phyloP scores from a whole-genome alignment of 2,113 vertebrate genomes.

The Geococcyx californianus region DNA sequence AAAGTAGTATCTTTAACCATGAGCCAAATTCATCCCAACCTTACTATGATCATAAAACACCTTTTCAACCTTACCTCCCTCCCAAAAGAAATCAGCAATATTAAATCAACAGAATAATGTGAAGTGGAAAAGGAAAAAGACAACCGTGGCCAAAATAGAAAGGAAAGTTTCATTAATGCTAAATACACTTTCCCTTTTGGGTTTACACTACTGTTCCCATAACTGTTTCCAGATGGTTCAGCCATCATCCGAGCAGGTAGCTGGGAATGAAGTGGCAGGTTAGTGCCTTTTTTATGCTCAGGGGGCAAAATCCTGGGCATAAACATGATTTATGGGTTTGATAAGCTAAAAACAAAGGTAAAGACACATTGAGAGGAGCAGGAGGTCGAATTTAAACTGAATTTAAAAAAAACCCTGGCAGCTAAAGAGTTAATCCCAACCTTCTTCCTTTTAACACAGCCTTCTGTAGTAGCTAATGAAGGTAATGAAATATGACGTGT shows the following conservation, averaged over 20 bases:
- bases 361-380: not conserved
- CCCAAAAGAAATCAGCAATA: not conserved
- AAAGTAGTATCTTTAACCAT: not conserved
- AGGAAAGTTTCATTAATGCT: constrained; percentile 71
- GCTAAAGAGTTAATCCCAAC: constrained; percentile 73
- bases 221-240: constrained; percentile 75
- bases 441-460: constrained; percentile 66
- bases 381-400: not conserved
- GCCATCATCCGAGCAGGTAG: constrained; percentile 2
- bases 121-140: constrained; percentile 56
- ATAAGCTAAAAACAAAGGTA: constrained; percentile 36
- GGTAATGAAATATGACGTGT: constrained; percentile 85
- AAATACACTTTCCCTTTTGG: constrained; percentile 68
- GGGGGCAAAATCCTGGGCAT: constrained; percentile 17
- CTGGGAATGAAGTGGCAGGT: constrained; percentile 42
- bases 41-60: not conserved
- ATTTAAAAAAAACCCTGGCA: constrained; percentile 11
- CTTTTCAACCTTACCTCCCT: not conserved
- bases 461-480: constrained; percentile 81
- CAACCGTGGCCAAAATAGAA: constrained; percentile 63
- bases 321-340: constrained; percentile 17
- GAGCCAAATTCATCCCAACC: not conserved
- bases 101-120: constrained; percentile 57
- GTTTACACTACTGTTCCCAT: constrained; percentile 60
- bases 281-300: not conserved